phyloP scores from a whole-genome alignment of 2,888 invertebrate genomes.

The Apamea crenata region DNA sequence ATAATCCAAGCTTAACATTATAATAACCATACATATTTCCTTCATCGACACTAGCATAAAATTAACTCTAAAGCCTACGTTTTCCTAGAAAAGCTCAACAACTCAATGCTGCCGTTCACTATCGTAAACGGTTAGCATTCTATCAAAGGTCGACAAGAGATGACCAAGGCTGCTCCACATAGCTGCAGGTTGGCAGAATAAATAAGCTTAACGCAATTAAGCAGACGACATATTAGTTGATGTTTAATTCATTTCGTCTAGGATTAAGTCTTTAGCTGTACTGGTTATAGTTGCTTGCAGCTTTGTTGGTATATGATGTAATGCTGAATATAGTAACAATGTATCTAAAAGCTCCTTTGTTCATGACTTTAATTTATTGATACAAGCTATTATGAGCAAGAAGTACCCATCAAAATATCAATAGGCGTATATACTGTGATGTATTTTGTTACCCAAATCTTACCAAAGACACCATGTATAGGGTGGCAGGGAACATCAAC shows the following conservation, averaged over 20 bases:
- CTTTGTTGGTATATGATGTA: background rate
- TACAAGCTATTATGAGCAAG: background rate
- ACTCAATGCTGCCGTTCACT: constrained; percentile 65
- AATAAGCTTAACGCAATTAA: constrained; percentile 58
- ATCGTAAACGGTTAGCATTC: constrained; percentile 65
- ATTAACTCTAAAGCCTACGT: constrained; percentile 34
- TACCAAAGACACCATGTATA: too few relatives aligned
- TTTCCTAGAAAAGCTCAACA: constrained; percentile 62
- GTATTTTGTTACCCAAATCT: too few relatives aligned
- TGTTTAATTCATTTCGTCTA: constrained; percentile 50
- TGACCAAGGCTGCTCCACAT: constrained; percentile 82
- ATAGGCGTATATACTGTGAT: background rate
- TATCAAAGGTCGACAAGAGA: constrained; percentile 78
- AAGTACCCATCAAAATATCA: background rate
- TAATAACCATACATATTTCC: background rate
- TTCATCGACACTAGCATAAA: constrained; percentile 16
- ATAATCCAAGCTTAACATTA: constrained; percentile 7
- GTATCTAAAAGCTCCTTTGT: background rate
- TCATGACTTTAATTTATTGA: background rate
- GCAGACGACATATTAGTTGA: constrained; percentile 43
- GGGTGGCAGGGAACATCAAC: too few relatives aligned
- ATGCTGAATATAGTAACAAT: background rate
- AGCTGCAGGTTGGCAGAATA: constrained; percentile 62
- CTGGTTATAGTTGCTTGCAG: constrained; percentile 15
- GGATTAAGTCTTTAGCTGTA: constrained; percentile 25